These are phyloP conservation scores for Scaptomyza pallida DNA, from an alignment of 1,140 invertebrate species.

Conservation along the genomic window DNA sequence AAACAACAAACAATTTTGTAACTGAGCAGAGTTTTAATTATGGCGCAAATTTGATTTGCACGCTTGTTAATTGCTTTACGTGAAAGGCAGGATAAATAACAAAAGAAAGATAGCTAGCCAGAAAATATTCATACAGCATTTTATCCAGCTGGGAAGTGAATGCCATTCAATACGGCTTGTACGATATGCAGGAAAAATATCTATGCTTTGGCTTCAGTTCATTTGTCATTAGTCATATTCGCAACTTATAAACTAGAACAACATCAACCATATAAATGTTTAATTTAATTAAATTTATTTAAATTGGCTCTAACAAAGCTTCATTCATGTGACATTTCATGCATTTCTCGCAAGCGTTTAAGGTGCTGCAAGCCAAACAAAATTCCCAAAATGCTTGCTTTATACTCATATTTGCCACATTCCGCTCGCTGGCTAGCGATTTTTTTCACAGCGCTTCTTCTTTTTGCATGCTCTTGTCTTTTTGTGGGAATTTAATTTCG, in stretches of 20 bases:
- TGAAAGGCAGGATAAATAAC: conserved; percentile 1
- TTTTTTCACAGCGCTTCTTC: conserved; percentile 13
- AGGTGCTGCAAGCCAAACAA: conserved; percentile 46
- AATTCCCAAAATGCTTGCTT: conserved; percentile 59
- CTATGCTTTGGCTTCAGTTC: not conserved
- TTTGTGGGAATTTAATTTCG: conserved; percentile 70
- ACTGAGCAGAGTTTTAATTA: conserved; percentile 73
- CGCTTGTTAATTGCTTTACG: conserved; percentile 64
- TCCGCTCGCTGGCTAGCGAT: conserved; percentile 11
- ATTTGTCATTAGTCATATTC: not conserved
- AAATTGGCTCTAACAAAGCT: conserved; percentile 2
- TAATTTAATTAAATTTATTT: not conserved
- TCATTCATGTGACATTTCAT: conserved; percentile 3
- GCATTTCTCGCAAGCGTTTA: conserved; percentile 52
- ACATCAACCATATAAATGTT: not conserved
- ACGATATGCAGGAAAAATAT: no score
- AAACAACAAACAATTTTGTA: conserved; percentile 55
- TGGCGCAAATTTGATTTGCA: conserved; percentile 77
- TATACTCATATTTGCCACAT: conserved; percentile 51
- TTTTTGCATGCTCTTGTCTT: conserved; percentile 33
- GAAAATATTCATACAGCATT: not conserved
- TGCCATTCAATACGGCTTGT: no score
- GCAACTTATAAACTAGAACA: not conserved
- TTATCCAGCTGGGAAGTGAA: not conserved
- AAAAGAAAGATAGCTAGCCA: not conserved